Base-by-base conservation (phyloP, 2,888 invertebrate genomes). In the Rhamphomyia laevipes region DNA sequence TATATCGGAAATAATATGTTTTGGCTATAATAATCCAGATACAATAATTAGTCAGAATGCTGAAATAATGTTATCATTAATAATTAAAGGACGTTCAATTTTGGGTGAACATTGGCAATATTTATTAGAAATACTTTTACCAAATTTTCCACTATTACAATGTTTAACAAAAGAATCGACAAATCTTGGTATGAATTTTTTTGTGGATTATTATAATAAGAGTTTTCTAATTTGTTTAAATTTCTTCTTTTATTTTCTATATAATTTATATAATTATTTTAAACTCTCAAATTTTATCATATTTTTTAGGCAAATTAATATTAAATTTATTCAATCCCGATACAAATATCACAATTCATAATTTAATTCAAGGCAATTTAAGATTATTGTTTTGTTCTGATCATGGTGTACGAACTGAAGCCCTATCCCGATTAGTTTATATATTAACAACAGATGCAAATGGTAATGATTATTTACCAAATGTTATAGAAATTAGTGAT, bases 291-390 rank as follows among this genome's bases (percentile, higher is more conserved):
- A 37, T 46, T 49, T 15, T 16, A 23, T 43, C 2, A n/a, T 17
- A 17, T 38, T 21, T 43, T 42, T 42, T n/a, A 55, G 56, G 50
- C 27, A 21, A 31, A 18, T 21, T 49, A 31, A 46, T 55, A 27
- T 56, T 65, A 40, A 54, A 62, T 33, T 40, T 70, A 3, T 54
- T 60, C 2, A 56, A 68, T 54, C 70, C 70, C 1, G 63, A 66
- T 45, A 48, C 46, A 3, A 53, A 54, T 11, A 13, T 68, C 7
- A 60, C 61, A 0, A 48, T 51, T 12, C 12, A 56, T 1, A 51
- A 58, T 9, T 53, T 61, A 9, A 44, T 70, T 48, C 61, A 63
- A 16, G 63, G 65, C 7, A 69, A 67, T 51, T 44, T 63, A 3
- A 54, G 60, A 18, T 66, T 63, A 47, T 51, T 70, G 43, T 70